phyloP scores from a whole-genome alignment of 2,888 invertebrate genomes.

The Ochlodes sylvanus region DNA sequence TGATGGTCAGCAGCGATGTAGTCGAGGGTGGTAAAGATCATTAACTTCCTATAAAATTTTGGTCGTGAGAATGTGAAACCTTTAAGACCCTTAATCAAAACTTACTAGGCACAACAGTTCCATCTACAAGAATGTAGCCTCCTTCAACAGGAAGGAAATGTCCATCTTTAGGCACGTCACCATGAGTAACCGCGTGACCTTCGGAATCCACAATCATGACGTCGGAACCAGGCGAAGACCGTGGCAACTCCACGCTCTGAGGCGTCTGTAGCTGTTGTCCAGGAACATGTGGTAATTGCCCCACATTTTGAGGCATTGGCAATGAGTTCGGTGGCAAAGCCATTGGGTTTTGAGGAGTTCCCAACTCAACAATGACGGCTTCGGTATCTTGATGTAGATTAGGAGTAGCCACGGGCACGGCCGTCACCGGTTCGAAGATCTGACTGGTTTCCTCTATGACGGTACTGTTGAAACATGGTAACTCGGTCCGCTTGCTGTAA shows the following conservation, averaged over 20 bases:
- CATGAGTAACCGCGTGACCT: constrained; percentile 57
- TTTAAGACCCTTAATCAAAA: constrained; percentile 18
- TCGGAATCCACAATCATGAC: constrained; percentile 64
- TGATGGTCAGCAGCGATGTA: no score
- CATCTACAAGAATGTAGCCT: constrained; percentile 71
- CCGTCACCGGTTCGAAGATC: constrained; percentile 71
- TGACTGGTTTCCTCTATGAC: constrained; percentile 74
- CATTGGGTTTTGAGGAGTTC: constrained; percentile 42
- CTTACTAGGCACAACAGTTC: constrained; percentile 57
- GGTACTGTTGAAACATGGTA: constrained; percentile 71
- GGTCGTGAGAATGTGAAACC: no score
- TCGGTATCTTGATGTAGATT: constrained; percentile 55
- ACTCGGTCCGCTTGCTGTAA: constrained; percentile 52
- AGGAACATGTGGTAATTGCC: constrained; percentile 22
- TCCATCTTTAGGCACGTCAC: constrained; percentile 55
- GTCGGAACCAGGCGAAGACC: constrained; percentile 46
- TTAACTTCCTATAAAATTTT: no score
- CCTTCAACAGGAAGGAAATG: constrained; percentile 75
- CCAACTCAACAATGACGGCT: constrained; percentile 66
- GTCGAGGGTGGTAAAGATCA: no score
- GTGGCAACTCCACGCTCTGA: constrained; percentile 30
- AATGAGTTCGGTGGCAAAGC: constrained; percentile 18
- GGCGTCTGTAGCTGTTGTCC: constrained; percentile 10
- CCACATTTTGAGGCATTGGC: constrained; percentile 2
- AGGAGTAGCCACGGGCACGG: constrained; percentile 58